Conservation (phyloP, 2,113 vertebrate species). For the Vireo altiloquus region DNA sequence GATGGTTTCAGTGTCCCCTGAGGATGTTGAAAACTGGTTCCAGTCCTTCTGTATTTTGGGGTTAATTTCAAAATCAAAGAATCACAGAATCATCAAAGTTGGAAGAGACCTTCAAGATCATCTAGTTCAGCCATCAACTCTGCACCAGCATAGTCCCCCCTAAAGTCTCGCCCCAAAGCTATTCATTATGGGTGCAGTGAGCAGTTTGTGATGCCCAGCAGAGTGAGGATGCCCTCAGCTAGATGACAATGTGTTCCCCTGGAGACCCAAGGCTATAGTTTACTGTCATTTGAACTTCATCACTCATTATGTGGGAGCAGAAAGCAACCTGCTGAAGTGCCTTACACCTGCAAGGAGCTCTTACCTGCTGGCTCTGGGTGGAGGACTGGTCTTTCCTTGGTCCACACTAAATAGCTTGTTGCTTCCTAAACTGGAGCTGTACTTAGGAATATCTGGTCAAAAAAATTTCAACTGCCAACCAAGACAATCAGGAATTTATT, state of each 20-base stretch:
- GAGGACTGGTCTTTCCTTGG: neutral
- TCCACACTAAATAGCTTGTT: accelerated
- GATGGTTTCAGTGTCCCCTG: neutral
- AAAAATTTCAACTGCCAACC: neutral
- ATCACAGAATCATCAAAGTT: neutral
- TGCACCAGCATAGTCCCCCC: neutral
- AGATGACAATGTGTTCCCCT: neutral
- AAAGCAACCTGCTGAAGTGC: neutral
- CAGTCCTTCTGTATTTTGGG: neutral
- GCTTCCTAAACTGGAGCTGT: neutral
- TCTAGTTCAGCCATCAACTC: neutral
- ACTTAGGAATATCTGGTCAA: neutral
- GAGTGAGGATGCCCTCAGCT: neutral
- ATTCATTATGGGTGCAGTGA: neutral
- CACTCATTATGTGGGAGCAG: neutral
- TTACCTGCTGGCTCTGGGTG: neutral
- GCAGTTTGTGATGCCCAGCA: neutral
- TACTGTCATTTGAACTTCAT: neutral
- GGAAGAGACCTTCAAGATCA: neutral
- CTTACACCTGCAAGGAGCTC: neutral
- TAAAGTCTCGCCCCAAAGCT: neutral
- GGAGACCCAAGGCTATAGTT: neutral
- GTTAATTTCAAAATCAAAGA: neutral
- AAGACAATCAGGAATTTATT: neutral
- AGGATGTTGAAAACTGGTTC: neutral